These are phyloP conservation scores for Phainopepla nitens DNA, from an alignment of 2,113 vertebrate species.

Conservation along the genomic window DNA sequence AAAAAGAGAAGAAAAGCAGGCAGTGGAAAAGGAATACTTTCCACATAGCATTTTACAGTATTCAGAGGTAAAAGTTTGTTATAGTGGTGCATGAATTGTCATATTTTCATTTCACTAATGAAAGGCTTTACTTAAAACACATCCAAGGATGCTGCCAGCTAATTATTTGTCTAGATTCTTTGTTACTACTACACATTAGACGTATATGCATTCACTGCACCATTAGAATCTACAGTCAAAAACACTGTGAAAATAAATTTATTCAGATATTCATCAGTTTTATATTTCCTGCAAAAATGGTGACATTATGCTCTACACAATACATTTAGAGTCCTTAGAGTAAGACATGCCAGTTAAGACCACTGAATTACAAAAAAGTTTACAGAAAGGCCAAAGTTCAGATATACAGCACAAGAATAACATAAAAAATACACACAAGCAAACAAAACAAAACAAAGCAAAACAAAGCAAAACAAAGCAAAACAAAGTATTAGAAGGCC, in stretches of 20 bases:
- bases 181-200: neutral
- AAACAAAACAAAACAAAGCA: neutral
- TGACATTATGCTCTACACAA: neutral
- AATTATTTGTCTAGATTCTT: neutral
- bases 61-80: neutral
- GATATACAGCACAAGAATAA: rapidly evolving
- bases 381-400: neutral
- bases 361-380: neutral
- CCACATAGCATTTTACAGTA: neutral
- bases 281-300: neutral
- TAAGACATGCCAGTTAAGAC: neutral
- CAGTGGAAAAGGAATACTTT: neutral
- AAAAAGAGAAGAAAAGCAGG: neutral
- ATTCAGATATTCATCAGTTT: neutral
- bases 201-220: neutral
- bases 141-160: neutral
- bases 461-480: neutral
- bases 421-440: neutral
- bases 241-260: neutral
- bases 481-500: neutral
- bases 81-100: neutral
- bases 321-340: neutral
- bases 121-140: neutral
- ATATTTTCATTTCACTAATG: neutral
- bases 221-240: neutral